Base-by-base conservation (phyloP, 2,797 vertebrate genomes). In the Muscicapa striata region DNA sequence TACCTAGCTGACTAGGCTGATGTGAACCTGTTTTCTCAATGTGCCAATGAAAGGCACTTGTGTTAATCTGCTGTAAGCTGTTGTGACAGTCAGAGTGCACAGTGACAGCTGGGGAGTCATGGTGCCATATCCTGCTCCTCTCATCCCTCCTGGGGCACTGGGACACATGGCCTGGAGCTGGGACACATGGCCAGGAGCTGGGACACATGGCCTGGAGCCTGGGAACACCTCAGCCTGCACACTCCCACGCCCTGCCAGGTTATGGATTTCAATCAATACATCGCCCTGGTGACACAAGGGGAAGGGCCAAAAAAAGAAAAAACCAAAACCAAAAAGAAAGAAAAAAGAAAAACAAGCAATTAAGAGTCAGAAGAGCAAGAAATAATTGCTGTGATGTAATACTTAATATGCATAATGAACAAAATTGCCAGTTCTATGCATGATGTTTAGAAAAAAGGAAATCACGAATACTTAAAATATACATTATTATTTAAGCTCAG, bases 291-390 rank as follows among this genome's bases (percentile, higher is more conserved):
- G 36, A 34, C 54, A 80, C 38, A 30, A 27, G 34, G 14, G 95
- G 79, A 13, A n/a, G 7, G 11, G 32, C 1, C 18, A 23, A 16
- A 18, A 16, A 27, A 38, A 13, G 7, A 17, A 8, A 14, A 15
- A 43, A 10, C 8, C 21, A 14, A 2, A 8, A n/a, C 7, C 30
- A 57, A 23, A 95, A 97, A 19, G 1, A 34, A 5, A 34, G 2
- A 34, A 6, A 96, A 97, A 96, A 96, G 95, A 19, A 51, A 69
- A 96, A 93, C 13, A 97, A 93, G 96, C 86, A 97, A 97, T 97
- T 98, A 77, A 90, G 97, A 98, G 96, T 97, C 97, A 98, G 97
- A 98, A 97, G 94, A 98, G 96, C 93, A 98, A 98, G 97, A 98
- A 98, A 98, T 98, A 97, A 97, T 97, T 61, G 36, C n/a, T 76